Base-by-base conservation (phyloP, 1,140 invertebrate species). In the Euwallacea fornicatus region DNA sequence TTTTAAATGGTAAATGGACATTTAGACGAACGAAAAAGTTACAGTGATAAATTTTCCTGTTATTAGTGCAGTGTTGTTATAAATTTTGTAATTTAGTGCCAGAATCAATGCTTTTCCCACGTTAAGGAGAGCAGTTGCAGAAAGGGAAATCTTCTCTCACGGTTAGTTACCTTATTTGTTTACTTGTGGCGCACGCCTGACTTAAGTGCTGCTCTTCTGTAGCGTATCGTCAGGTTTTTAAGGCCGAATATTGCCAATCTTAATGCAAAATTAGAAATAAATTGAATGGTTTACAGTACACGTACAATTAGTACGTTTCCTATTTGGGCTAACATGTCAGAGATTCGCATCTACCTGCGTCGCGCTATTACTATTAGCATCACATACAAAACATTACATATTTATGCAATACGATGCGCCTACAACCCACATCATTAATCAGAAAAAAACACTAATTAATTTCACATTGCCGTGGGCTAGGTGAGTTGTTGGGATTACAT, bases 101-200 rank as follows among this genome's bases (percentile, higher is more conserved):
- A 10, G 7, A 59, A 15, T 47, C 10, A n/a, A 68, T 68, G 55
- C 41, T 44, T 68, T 33, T 41, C 6, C 6, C 13, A 42, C 11
- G 21, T 11, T 68, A 60, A 68, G 42, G 42, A 16, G 55, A 68
- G 41, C 66, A 68, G 55, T 68, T 68, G 66, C 46, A 33, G 44
- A 59, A 68, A 68, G 55, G 44, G 13, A 66, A 66, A 55, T 66
- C 64, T 8, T 41, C 13, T 58, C 55, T 8, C 55, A 58, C 64
- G 64, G 64, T 66, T 15, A 42, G 63, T 66, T 56, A 15, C 6
- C 13, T n/a, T 55, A 54, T n/a, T 66, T 42, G 21, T 53, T 55
- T 66, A 21, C n/a, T 50, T 10, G 13, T 50, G 46, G 46, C 21
- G 21, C 21, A 33, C 21, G 21, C 21, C 21, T 33, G 21, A 33